Evolutionary conservation across 2,797 vertebrate species (phyloP), one percentile per base, ranked within the genome.

Genomic region (Crenuchus spilurus): DNA sequence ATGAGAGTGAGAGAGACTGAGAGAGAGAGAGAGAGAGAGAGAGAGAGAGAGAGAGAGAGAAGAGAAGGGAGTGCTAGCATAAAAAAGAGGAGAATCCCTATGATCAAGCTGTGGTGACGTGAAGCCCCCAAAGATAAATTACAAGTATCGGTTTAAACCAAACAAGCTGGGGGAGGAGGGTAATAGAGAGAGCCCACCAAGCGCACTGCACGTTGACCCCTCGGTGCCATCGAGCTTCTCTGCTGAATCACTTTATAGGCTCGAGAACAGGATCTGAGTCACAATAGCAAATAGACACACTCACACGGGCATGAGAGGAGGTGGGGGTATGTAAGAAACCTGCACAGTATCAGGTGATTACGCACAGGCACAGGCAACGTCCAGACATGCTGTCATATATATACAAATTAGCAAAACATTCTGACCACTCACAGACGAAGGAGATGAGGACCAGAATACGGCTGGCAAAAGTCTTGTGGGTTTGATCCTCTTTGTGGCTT

Each of bases 71-170:
- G 64, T 31, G 68, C 14, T 41, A 7, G 11, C 26, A n/a, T n/a
- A n/a, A n/a, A 14, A 66, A 66, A 39, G 26, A 28, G 30, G 52
- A 62, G 58, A 55, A 72, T 48, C 68, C 63, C 69, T 79, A 3
- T 46, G 3, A 44, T 2, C n/a, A 16, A 3, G 86, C 83, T 79
- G 84, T 82, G 58, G 72, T 84, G 76, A 75, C 48, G 13, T 57
- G 37, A 22, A 62, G 60, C 35, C 9, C 20, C 9, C 68, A 48
- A 85, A 85, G 91, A 91, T 80, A 78, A 86, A 89, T 89, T 84
- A 64, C 78, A 78, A 82, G 86, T 81, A 87, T 87, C 85, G 91
- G 84, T 92, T 90, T 88, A 90, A 86, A 79, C 83, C 82, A 84
- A 87, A 88, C 83, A 83, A n/a, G 86, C 31, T 77, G 57, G 49